phyloP scores from a whole-genome alignment of 2,888 invertebrate species.

The Napeogenes sylphis region DNA sequence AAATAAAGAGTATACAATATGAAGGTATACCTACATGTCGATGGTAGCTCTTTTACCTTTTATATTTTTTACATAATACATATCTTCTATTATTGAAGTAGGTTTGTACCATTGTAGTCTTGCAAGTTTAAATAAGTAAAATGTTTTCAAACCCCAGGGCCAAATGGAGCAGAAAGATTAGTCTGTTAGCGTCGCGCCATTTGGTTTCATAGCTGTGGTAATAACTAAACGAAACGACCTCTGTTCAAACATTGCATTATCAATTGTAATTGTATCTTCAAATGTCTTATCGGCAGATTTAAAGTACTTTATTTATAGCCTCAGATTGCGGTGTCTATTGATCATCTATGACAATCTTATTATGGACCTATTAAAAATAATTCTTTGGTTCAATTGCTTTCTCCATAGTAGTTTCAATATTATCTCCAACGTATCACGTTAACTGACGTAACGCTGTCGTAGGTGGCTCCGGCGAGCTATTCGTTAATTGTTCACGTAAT shows the following conservation, averaged over 20 bases:
- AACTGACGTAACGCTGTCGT: slow-evolving; percentile 13
- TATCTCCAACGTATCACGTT: slow-evolving; percentile 11
- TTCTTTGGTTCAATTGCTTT: too few relatives aligned
- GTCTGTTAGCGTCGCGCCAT: slow-evolving; percentile 46
- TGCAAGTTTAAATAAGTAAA: not conserved
- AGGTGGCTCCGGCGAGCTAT: slow-evolving; percentile 9
- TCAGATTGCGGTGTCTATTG: too few relatives aligned
- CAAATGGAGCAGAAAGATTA: slow-evolving; percentile 55
- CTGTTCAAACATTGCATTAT: slow-evolving; percentile 18
- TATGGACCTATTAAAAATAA: too few relatives aligned
- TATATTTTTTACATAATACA: too few relatives aligned
- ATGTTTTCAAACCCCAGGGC: slow-evolving; percentile 10
- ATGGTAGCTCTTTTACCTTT: too few relatives aligned
- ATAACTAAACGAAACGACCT: slow-evolving; percentile 32
- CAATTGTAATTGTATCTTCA: too few relatives aligned
- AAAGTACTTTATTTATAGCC: too few relatives aligned
- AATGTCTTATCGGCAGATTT: too few relatives aligned
- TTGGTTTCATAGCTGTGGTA: slow-evolving; percentile 39
- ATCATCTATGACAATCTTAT: too few relatives aligned
- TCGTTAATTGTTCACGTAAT: slow-evolving; percentile 19
- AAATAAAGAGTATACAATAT: too few relatives aligned
- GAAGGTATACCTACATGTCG: too few relatives aligned
- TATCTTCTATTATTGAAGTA: not conserved
- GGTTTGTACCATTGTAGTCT: not conserved
- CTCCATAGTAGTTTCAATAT: slow-evolving; percentile 9